phyloP scores from a whole-genome alignment of 2,113 vertebrate species.

The Syngnathus typhle region DNA sequence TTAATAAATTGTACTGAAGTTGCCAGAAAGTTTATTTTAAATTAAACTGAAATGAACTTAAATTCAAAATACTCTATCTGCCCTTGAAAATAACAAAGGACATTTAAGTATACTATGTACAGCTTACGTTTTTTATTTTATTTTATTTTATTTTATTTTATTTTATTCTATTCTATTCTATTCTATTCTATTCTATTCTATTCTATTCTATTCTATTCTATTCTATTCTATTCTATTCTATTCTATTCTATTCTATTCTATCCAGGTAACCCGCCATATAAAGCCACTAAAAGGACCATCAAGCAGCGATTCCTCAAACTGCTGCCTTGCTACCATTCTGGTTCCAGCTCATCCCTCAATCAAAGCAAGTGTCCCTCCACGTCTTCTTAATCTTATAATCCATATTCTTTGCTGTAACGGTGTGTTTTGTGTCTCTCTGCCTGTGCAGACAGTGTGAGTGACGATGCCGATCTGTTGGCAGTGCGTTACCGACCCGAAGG shows the following conservation, averaged over 20 bases:
- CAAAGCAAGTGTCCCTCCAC: conserved; percentile 55
- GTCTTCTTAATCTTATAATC: background rate
- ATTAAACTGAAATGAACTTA: too few species aligned
- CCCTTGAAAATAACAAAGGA: too few species aligned
- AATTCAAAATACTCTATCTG: too few species aligned
- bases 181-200: too few species aligned
- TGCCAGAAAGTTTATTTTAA: too few species aligned
- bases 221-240: too few species aligned
- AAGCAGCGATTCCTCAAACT: conserved; percentile 71
- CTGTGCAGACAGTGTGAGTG: conserved; percentile 76
- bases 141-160: too few species aligned
- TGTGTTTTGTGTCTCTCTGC: background rate
- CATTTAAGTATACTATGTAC: too few species aligned
- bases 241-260: conserved; percentile 18
- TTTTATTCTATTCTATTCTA: too few species aligned
- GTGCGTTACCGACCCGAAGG: conserved; percentile 85
- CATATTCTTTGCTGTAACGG: background rate
- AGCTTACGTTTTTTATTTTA: too few species aligned
- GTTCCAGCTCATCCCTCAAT: conserved; percentile 46
- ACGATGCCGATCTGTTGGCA: conserved; percentile 82
- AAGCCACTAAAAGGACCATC: conserved; percentile 62
- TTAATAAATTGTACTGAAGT: too few species aligned
- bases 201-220: too few species aligned
- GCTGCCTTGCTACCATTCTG: conserved; percentile 63
- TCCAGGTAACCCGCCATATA: conserved; percentile 65